Percentiles rank a stretch among this genome's conserved stretches.
These are phyloP conservation scores for Tympanuchus pallidicinctus DNA, from an alignment of 2,113 vertebrate genomes.

Conservation along the genomic window DNA sequence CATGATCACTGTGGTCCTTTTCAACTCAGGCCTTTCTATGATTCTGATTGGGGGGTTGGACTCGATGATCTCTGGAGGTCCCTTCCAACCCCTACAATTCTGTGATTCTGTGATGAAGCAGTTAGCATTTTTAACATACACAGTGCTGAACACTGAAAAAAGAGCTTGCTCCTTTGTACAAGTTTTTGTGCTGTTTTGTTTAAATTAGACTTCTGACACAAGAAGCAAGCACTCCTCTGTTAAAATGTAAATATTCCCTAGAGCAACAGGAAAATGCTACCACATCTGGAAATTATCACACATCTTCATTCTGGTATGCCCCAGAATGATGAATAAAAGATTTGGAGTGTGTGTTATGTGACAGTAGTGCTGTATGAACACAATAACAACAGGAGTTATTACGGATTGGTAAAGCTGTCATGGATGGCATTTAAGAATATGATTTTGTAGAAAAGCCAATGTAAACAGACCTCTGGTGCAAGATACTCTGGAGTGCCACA, in stretches of 20 bases:
- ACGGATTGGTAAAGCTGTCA: background rate
- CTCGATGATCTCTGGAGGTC: too few species aligned
- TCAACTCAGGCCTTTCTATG: too few species aligned
- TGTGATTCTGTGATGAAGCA: background rate
- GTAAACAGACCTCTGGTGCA: constrained; percentile 89
- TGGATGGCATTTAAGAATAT: background rate
- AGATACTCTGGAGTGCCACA: constrained; percentile 98
- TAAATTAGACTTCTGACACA: background rate
- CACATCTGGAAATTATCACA: background rate
- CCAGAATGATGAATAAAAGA: constrained; percentile 1
- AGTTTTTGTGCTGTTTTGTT: background rate
- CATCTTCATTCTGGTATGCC: background rate
- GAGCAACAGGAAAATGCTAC: background rate
- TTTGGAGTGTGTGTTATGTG: background rate
- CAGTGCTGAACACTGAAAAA: background rate
- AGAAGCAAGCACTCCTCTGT: background rate
- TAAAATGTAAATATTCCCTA: background rate
- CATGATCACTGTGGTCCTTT: too few species aligned
- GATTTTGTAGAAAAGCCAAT: background rate
- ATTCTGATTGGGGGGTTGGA: too few species aligned
- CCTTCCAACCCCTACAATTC: too few species aligned
- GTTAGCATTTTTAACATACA: background rate
- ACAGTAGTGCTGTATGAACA: constrained; percentile 6
- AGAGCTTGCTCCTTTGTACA: background rate
- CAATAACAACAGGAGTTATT: background rate